These are phyloP conservation scores for Sthenelais limicola DNA, from an alignment of 2,888 invertebrate genomes.

Conservation along the genomic window DNA sequence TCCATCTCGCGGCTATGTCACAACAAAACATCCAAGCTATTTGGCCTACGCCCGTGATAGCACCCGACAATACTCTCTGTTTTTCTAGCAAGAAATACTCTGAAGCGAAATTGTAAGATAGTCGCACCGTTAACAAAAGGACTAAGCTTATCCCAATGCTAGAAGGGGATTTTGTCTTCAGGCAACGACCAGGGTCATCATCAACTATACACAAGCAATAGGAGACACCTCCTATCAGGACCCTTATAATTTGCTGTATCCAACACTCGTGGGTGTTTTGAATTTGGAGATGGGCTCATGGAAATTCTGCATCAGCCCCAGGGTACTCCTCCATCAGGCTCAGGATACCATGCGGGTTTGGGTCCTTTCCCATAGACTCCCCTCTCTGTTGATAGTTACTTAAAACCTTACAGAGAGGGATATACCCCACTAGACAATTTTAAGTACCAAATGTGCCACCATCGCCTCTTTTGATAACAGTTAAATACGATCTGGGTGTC, in stretches of 20 bases:
- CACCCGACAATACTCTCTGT: constrained; percentile 17
- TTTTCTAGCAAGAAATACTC: constrained; percentile 37
- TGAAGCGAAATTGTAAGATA: constrained; percentile 11
- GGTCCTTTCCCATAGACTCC: too few species aligned
- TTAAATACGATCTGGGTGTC: too few species aligned
- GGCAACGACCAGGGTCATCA: too few species aligned
- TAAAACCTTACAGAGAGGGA: too few species aligned
- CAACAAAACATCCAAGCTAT: constrained; percentile 1
- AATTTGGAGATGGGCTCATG: constrained; percentile 6
- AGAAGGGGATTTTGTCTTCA: constrained; percentile 13
- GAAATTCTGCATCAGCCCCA: neutral
- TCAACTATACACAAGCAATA: too few species aligned
- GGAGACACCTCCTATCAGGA: neutral
- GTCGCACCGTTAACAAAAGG: neutral
- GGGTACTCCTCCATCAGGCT: neutral
- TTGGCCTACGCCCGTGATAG: neutral
- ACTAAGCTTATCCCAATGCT: neutral
- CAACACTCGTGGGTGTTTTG: constrained; percentile 29
- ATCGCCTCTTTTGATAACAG: too few species aligned
- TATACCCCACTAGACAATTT: too few species aligned
- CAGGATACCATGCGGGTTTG: constrained; percentile 4
- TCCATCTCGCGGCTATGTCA: neutral
- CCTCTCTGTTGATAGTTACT: too few species aligned
- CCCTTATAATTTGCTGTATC: constrained; percentile 2
- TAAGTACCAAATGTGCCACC: too few species aligned